Evolutionary conservation across 2,888 invertebrate species (phyloP).

Genomic region (Xanthia togata): DNA sequence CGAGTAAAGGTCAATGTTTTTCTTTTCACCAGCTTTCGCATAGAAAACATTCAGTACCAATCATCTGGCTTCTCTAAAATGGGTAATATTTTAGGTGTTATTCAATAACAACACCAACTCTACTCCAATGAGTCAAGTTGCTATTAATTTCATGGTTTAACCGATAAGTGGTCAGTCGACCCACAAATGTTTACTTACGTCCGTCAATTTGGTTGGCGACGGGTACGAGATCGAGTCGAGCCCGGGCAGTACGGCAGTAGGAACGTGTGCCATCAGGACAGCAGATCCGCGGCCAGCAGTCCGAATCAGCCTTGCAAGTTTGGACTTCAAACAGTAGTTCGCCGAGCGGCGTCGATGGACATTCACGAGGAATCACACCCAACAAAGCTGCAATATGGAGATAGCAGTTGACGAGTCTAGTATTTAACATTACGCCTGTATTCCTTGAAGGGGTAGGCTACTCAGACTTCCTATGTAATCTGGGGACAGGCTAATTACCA

Average conservation of each 20-base stretch:
- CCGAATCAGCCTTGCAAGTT: slow-evolving; percentile 92
- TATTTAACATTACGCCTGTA: background rate
- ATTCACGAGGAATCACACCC: slow-evolving; percentile 93
- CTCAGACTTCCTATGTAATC: background rate
- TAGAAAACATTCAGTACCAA: background rate
- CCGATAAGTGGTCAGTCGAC: background rate
- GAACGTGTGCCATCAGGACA: slow-evolving; percentile 93
- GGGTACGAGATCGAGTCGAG: slow-evolving; percentile 92
- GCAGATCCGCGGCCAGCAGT: slow-evolving; percentile 94
- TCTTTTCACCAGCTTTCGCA: background rate
- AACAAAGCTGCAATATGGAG: slow-evolving; percentile 90
- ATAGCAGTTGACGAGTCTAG: background rate
- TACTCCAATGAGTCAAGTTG: too few species aligned
- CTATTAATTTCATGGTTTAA: background rate
- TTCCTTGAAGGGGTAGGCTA: background rate
- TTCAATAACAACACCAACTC: too few species aligned
- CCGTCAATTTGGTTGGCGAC: slow-evolving; percentile 91
- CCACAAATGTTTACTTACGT: slow-evolving; percentile 85
- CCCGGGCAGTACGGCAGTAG: slow-evolving; percentile 93
- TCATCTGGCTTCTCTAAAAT: background rate
- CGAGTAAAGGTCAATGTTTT: background rate
- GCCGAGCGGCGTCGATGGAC: slow-evolving; percentile 92
- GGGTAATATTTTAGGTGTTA: background rate
- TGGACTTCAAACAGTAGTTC: slow-evolving; percentile 93
- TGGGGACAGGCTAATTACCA: background rate